Conservation (phyloP, 1,140 invertebrate species). For the Hydropsyche tenuis region DNA sequence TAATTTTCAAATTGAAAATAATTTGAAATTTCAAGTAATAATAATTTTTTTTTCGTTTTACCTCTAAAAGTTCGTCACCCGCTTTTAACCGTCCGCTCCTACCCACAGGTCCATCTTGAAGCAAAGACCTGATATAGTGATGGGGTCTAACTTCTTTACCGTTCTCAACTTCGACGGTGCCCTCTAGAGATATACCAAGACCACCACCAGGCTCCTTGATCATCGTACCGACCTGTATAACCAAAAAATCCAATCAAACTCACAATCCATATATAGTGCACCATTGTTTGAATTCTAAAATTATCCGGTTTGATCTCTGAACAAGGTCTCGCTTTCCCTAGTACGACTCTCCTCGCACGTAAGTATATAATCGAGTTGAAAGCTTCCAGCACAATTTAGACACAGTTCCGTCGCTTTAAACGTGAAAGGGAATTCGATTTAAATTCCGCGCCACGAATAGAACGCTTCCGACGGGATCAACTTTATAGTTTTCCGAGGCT, state of each 20-base stretch:
- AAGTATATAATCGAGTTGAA: too few species aligned
- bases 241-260: too few species aligned
- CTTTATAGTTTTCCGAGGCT: constrained; percentile 1
- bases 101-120: constrained; percentile 84
- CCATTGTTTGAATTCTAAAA: too few species aligned
- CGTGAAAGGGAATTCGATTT: constrained; percentile 7
- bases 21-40: not conserved
- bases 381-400: too few species aligned
- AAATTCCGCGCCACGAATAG: not conserved
- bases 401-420: not conserved
- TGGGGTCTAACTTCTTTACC: constrained; percentile 79
- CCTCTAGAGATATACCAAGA: constrained; percentile 86
- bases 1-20: too few species aligned
- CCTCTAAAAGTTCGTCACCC: constrained; percentile 73
- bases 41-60: constrained; percentile 50
- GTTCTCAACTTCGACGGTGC: constrained; percentile 81
- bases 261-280: too few species aligned
- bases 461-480: not conserved
- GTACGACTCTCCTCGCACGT: too few species aligned
- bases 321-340: too few species aligned
- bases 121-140: constrained; percentile 81
- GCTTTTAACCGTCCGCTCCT: constrained; percentile 67
- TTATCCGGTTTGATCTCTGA: too few species aligned
- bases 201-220: constrained; percentile 61
- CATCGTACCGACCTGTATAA: constrained; percentile 46